Evolutionary conservation across 2,888 invertebrate genomes (phyloP).

Genomic region (Aphodius sticticus): DNA sequence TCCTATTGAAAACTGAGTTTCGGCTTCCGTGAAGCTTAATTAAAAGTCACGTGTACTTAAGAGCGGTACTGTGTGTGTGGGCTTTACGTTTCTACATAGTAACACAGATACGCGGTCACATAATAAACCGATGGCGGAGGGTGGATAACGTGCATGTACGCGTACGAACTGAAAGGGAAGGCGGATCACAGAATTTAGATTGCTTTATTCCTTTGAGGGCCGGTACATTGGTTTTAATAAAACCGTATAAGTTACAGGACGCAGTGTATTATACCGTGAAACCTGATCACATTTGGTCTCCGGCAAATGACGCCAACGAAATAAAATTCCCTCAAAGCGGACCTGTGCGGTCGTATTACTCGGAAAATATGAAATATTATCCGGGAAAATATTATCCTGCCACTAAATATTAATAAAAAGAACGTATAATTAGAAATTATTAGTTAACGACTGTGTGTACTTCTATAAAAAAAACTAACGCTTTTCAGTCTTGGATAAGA

Average conservation of each 20-base stretch:
- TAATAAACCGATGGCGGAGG: constrained; percentile 4
- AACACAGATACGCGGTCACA: background rate
- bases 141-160: background rate
- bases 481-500: too few relatives aligned
- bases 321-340: background rate
- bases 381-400: too few relatives aligned
- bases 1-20: background rate
- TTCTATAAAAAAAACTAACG: too few relatives aligned
- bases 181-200: constrained; percentile 45
- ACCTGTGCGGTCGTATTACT: background rate
- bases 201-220: constrained; percentile 49
- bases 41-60: constrained; percentile 35
- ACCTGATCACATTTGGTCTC: constrained; percentile 12
- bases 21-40: constrained; percentile 27
- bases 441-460: too few relatives aligned
- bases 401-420: too few relatives aligned
- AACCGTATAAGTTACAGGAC: constrained; percentile 46
- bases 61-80: constrained; percentile 27
- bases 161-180: constrained; percentile 14
- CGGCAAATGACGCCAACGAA: background rate
- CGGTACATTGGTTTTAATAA: constrained; percentile 48
- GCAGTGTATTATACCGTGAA: constrained; percentile 14
- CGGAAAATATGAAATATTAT: too few relatives aligned
- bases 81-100: constrained; percentile 10
- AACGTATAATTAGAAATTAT: too few relatives aligned